Conservation (phyloP, 2,888 invertebrate species). For the Hemicrepidius hirtus region DNA sequence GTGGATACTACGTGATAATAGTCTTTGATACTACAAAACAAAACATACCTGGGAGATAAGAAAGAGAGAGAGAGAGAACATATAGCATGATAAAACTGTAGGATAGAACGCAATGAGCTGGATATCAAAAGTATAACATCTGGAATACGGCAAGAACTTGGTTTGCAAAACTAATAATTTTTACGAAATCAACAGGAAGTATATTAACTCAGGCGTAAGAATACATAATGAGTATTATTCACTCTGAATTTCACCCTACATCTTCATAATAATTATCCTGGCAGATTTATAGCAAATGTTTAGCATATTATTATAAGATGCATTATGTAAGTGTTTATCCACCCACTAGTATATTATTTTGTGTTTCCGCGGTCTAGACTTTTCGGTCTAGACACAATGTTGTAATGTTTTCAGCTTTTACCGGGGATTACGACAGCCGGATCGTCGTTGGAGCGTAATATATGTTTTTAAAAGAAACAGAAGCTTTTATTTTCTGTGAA, state of each 20-base stretch:
- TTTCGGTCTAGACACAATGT: not conserved
- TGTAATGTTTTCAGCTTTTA: conserved; percentile 1
- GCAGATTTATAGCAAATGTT: conserved; percentile 14
- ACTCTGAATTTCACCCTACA: not conserved
- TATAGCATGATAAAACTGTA: no score
- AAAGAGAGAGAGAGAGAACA: no score
- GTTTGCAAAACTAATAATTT: no score
- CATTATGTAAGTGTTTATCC: conserved; percentile 7
- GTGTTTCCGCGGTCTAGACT: not conserved
- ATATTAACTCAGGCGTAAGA: no score
- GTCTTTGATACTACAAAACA: no score
- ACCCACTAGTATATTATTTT: conserved; percentile 8
- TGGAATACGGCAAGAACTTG: no score
- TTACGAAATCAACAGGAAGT: no score
- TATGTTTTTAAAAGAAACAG: not conserved
- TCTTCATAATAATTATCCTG: conserved; percentile 1
- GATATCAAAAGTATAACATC: no score
- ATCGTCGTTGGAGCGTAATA: not conserved
- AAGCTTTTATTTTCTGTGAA: not conserved
- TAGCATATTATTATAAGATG: not conserved
- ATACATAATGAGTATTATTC: not conserved
- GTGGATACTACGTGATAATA: no score
- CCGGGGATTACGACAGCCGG: not conserved
- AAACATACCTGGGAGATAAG: no score
- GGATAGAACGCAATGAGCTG: no score